Evolutionary conservation across 2,797 vertebrate genomes (phyloP).

Genomic region (Tragelaphus eurycerus): DNA sequence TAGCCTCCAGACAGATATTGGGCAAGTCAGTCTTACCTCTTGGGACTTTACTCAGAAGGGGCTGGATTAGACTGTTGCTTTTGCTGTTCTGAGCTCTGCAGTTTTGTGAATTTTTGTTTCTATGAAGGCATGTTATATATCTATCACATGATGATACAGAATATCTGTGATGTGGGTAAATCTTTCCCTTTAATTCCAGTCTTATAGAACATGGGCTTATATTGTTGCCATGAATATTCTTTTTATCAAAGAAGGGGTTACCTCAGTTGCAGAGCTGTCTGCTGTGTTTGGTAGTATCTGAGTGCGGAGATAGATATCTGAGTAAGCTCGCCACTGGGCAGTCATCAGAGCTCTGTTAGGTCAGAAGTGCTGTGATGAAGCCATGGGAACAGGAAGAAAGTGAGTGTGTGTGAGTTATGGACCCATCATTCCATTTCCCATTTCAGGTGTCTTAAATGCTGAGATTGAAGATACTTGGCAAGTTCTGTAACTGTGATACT

Average conservation of each 20-base stretch:
- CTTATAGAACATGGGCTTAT: background rate
- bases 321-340: background rate
- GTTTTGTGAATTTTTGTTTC: slow-evolving; percentile 19
- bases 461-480: background rate
- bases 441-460: background rate
- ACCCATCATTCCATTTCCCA: background rate
- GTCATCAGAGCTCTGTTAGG: background rate
- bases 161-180: background rate
- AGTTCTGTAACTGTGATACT: background rate
- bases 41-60: background rate
- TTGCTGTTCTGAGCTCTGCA: background rate
- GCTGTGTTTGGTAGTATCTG: background rate
- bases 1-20: background rate
- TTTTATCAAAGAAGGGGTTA: background rate
- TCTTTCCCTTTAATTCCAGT: background rate
- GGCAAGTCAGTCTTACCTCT: background rate
- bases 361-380: background rate
- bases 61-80: background rate
- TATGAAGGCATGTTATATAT: background rate
- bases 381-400: background rate
- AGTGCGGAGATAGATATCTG: background rate
- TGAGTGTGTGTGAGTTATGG: background rate
- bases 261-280: background rate
- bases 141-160: background rate
- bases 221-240: background rate